Evolutionary conservation across 1,140 invertebrate species (phyloP), one percentile per base, ranked within the genome.

Genomic region (Euwallacea similis): DNA sequence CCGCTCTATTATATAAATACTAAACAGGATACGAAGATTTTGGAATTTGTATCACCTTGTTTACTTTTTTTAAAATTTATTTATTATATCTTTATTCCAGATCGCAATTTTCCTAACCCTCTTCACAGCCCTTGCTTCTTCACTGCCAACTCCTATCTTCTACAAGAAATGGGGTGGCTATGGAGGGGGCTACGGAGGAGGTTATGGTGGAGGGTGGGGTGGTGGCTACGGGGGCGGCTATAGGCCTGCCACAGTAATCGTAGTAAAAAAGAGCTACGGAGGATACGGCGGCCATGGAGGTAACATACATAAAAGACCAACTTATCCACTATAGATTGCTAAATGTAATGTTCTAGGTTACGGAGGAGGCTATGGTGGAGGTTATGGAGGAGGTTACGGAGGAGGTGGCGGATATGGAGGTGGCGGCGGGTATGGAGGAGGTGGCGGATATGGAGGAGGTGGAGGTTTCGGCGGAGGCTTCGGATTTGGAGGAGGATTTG

Each of bases 201-300:
- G 58, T 11, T 60, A 61, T 43, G 59, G 59, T 15, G 59, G 59
- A n/a, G 59, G 59, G 9, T 61, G 43, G 11, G 59, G 59, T n/a
- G 59, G 59, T 43, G 59, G 59, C 33, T 43, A 61, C 16, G 21
- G 21, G 21, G 21, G 21, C 21, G 21, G 21, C 21, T 33, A 33
- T 33, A n/a, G 6, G 16, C 54, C 46, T 13, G 3, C 46, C 9
- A 10, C 59, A 16, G 43, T 61, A 3, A 61, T 61, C 10, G 41
- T 61, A 43, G 59, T 61, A 0, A 61, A 61, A 21, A 61, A 61
- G 43, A 33, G 42, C 21, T 61, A 61, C 42, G 59, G 59, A 42
- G 59, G 59, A 0, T 61, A 61, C 16, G 42, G 42, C 11, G 42
- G 59, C 9, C 16, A 56, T 16, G 7, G 16, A 13, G 54, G 16